These are phyloP conservation scores for Caenorhabditis remanei DNA, from an alignment of 1,140 invertebrate species.

Conservation along the genomic window DNA sequence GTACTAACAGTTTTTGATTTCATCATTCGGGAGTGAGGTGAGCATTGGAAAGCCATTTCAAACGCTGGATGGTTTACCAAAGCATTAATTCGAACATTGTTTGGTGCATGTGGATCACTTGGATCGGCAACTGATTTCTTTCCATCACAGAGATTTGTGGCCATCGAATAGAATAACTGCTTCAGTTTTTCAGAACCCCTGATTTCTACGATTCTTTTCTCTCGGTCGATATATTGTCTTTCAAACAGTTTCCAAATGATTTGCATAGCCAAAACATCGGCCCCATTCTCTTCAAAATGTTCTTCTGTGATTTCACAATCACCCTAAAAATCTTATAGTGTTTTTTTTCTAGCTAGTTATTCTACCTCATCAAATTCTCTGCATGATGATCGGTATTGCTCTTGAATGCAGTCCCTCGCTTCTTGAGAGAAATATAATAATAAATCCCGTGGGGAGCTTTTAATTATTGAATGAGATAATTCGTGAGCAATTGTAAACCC, in stretches of 20 bases:
- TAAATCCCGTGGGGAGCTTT: not conserved
- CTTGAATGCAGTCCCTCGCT: not conserved
- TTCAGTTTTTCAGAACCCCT: not conserved
- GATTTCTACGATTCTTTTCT: not conserved
- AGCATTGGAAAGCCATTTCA: not conserved
- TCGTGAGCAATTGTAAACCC: not conserved
- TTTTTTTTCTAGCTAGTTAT: not conserved
- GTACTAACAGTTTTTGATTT: not conserved
- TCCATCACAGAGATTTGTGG: not conserved
- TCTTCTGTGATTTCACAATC: not conserved
- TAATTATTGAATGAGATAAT: not conserved
- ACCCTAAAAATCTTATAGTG: not conserved
- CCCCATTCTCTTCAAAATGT: not conserved
- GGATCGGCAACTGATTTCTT: not conserved
- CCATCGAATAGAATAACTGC: not conserved
- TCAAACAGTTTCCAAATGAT: not conserved
- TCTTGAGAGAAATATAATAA: not conserved
- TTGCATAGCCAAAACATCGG: not conserved
- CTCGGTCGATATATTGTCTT: not conserved
- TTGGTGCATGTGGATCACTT: not conserved
- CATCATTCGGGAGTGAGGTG: not conserved
- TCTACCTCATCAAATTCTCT: not conserved
- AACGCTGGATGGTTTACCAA: not conserved
- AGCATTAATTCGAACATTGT: not conserved
- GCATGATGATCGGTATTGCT: not conserved